A percentile compares a stretch with the other conserved stretches of the same genome.
phyloP scores from a whole-genome alignment of 2,888 invertebrate species.

The Rotaria socialis region DNA sequence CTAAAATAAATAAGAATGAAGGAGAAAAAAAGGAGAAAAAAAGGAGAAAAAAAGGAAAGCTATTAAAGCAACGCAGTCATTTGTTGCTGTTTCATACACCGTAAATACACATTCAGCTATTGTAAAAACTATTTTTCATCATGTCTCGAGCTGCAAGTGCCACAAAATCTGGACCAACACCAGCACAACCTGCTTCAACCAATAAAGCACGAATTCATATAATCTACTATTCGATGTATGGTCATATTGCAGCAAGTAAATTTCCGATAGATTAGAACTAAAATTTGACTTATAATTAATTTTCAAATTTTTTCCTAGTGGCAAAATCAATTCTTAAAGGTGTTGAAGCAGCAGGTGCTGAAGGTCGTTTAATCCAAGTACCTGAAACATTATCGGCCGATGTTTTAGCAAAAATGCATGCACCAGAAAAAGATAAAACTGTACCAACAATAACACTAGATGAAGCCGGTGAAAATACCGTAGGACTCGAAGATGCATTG shows the following conservation, averaged over 20 bases:
- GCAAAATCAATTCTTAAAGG: background rate
- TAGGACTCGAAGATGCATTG: conserved; percentile 2
- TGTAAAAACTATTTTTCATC: background rate
- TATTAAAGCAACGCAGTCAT: background rate
- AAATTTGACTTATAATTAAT: background rate
- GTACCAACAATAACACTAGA: conserved; percentile 30
- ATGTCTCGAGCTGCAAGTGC: background rate
- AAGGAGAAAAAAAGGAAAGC: background rate
- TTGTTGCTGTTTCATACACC: background rate
- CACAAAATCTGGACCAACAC: background rate
- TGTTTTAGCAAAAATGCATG: conserved; percentile 42
- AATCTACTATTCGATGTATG: conserved; percentile 45
- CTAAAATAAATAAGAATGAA: background rate
- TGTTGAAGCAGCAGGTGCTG: conserved; percentile 10
- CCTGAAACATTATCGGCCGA: conserved; percentile 44
- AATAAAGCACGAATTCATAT: conserved; percentile 10
- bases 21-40: background rate
- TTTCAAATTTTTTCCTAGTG: background rate
- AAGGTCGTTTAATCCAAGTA: conserved; percentile 41
- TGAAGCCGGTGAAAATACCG: background rate
- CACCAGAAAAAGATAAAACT: conserved; percentile 41
- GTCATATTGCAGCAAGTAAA: conserved; percentile 35
- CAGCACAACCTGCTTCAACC: background rate
- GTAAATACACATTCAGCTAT: background rate
- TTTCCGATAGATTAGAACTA: no score